Evolutionary conservation across 1,140 invertebrate genomes (phyloP).

Genomic region (Acromyrmex echinatior): DNA sequence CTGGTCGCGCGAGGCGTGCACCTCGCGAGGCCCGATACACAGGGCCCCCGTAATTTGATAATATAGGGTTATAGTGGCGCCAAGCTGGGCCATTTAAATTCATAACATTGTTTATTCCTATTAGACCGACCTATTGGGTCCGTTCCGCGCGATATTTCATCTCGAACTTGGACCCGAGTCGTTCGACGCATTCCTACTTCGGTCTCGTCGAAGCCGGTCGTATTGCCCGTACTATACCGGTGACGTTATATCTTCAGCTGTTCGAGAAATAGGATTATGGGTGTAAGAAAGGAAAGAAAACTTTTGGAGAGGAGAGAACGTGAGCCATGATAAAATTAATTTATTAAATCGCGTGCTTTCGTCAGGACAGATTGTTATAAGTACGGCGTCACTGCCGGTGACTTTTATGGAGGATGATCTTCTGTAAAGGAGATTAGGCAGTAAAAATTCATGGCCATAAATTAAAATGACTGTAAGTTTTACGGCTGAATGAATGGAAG

Average conservation of each 20-base stretch:
- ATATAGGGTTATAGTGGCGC: constrained; percentile 82
- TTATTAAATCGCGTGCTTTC: constrained; percentile 54
- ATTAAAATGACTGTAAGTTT: constrained; percentile 16
- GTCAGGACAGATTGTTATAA: constrained; percentile 37
- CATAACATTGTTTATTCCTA: constrained; percentile 81
- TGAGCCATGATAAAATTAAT: constrained; percentile 38
- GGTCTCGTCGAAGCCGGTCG: neutral
- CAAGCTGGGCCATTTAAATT: constrained; percentile 80
- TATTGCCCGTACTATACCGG: constrained; percentile 25
- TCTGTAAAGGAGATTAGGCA: constrained; percentile 29
- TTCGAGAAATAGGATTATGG: constrained; percentile 11
- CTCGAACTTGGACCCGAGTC: constrained; percentile 20
- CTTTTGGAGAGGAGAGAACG: neutral
- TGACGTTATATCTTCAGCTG: constrained; percentile 15
- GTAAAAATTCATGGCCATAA: constrained; percentile 39
- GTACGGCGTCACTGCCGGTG: constrained; percentile 38
- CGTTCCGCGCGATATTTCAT: constrained; percentile 75
- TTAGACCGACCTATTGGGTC: constrained; percentile 78
- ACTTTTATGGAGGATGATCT: constrained; percentile 51
- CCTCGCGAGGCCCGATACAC: constrained; percentile 68
- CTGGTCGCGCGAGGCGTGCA: constrained; percentile 73
- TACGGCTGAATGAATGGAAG: neutral
- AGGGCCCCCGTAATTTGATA: constrained; percentile 80
- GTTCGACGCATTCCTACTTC: constrained; percentile 49
- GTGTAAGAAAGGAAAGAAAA: neutral